These are phyloP conservation scores for Pilophorus perplexus DNA, from an alignment of 2,888 invertebrate genomes.

Conservation along the genomic window DNA sequence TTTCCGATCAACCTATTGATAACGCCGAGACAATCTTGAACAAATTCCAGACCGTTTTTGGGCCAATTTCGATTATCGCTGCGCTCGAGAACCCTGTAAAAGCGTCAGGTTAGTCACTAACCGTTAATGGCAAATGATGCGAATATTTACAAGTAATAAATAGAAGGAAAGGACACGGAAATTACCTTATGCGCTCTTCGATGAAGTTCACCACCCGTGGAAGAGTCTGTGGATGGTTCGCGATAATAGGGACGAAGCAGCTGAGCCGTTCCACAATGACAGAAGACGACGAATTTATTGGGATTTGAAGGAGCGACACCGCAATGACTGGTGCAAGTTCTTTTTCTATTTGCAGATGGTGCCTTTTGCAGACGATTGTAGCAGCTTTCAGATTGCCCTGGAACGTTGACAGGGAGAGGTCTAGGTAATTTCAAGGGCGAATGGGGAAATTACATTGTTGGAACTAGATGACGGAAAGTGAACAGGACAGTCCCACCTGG, in stretches of 20 bases:
- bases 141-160: no score
- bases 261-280: conserved; percentile 34
- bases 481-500: conserved; percentile 51
- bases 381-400: conserved; percentile 52
- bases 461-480: not conserved
- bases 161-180: not conserved
- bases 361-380: conserved; percentile 53
- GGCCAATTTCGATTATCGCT: conserved; percentile 41
- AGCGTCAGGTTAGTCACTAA: no score
- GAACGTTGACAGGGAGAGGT: conserved; percentile 31
- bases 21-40: conserved; percentile 21
- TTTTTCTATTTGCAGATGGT: conserved; percentile 50
- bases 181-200: conserved; percentile 39
- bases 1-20: conserved; percentile 15
- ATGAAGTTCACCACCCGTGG: conserved; percentile 39
- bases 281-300: conserved; percentile 5
- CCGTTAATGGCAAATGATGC: no score
- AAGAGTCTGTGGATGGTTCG: conserved; percentile 37
- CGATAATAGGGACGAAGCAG: conserved; percentile 43
- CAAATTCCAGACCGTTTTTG: conserved; percentile 39
- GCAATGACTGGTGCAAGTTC: conserved; percentile 49
- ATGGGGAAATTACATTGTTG: no score
- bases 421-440: no score
- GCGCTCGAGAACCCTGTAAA: conserved; percentile 34
- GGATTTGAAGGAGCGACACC: conserved; percentile 42